phyloP scores from a whole-genome alignment of 64 coral and sea anemone species.

The Pachyseris speciosa region DNA sequence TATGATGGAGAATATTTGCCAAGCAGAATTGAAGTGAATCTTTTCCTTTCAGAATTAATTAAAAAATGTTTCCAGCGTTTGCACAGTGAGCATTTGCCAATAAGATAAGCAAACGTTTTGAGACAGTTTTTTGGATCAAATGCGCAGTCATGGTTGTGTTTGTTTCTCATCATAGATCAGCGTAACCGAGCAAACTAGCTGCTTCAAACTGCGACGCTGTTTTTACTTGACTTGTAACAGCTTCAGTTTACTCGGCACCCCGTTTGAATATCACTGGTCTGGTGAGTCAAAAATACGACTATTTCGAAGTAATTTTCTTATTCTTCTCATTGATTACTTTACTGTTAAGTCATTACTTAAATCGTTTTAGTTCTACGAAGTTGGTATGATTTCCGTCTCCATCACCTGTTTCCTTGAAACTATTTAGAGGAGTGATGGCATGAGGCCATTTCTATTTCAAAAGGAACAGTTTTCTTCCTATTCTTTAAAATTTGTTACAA shows the following conservation, averaged over 20 bases:
- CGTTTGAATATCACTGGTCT: too few species aligned
- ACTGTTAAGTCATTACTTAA: too few species aligned
- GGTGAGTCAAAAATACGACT: too few species aligned
- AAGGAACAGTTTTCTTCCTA: too few species aligned
- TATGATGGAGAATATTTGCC: not conserved
- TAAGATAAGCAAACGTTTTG: not conserved
- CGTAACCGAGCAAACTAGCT: not conserved
- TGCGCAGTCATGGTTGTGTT: not conserved
- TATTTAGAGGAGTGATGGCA: too few species aligned
- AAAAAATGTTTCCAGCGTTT: not conserved
- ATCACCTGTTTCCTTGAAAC: too few species aligned
- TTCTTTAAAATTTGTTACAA: too few species aligned
- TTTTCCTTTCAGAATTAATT: conserved; percentile 8
- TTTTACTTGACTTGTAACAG: not conserved
- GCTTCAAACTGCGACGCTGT: not conserved
- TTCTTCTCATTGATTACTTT: too few species aligned
- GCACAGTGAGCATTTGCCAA: not conserved
- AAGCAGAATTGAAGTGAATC: not conserved
- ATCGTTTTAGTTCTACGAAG: too few species aligned
- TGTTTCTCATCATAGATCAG: not conserved
- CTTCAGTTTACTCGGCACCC: not conserved
- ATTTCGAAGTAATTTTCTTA: too few species aligned
- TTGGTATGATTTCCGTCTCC: too few species aligned
- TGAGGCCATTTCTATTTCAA: too few species aligned
- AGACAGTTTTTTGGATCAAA: not conserved